Evolutionary conservation across 1,140 invertebrate genomes (phyloP).

Genomic region (Sminthurinus signatus): DNA sequence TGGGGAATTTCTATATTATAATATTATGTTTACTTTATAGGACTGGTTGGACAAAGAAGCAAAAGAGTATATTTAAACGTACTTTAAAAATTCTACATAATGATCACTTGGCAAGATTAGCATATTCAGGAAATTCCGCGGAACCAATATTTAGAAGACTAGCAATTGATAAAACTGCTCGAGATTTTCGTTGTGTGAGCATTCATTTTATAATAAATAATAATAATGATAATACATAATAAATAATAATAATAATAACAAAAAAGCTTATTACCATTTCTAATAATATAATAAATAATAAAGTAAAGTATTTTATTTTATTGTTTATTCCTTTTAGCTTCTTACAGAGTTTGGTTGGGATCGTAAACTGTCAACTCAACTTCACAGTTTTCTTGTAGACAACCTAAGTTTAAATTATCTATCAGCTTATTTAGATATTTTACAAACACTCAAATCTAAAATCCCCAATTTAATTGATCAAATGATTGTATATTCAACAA

Average conservation of each 20-base stretch:
- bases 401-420: constrained; percentile 59
- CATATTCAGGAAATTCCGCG: constrained; percentile 51
- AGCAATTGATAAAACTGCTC: constrained; percentile 63
- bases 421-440: constrained; percentile 69
- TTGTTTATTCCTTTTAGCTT: too few relatives aligned
- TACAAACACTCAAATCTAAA: constrained; percentile 66
- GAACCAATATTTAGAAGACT: constrained; percentile 62
- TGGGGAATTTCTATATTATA: too few relatives aligned
- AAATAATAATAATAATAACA: too few relatives aligned
- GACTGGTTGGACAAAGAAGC: constrained; percentile 58
- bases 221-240: too few relatives aligned
- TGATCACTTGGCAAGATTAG: constrained; percentile 62
- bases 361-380: constrained; percentile 64
- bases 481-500: constrained; percentile 56
- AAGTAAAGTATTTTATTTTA: too few relatives aligned
- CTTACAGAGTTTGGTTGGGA: constrained; percentile 64
- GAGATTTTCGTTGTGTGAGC: constrained; percentile 59
- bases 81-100: constrained; percentile 61
- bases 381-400: constrained; percentile 67
- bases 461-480: constrained; percentile 68
- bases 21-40: constrained; percentile 45
- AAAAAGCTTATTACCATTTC: too few relatives aligned
- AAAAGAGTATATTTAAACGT: constrained; percentile 60
- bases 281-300: too few relatives aligned
- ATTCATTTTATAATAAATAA: too few relatives aligned